Evolutionary conservation across 2,113 vertebrate genomes (phyloP).

Genomic region (Miniopterus natalensis): DNA sequence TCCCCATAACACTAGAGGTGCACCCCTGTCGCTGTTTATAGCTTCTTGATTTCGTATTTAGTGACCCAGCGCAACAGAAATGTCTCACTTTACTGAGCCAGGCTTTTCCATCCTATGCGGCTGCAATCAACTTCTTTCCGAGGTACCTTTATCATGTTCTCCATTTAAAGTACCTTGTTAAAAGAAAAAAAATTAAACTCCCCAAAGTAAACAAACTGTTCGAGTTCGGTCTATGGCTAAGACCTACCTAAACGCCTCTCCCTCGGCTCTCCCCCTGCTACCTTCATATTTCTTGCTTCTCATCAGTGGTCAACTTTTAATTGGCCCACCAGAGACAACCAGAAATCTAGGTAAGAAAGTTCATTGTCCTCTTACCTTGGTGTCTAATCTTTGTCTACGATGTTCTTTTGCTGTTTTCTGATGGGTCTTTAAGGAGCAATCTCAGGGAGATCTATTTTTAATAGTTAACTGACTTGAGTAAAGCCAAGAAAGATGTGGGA

Average conservation of each 20-base stretch:
- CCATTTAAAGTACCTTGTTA: slow-evolving; percentile 36
- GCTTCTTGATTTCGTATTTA: slow-evolving; percentile 37
- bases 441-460: slow-evolving; percentile 28
- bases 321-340: not conserved
- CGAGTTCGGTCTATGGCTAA: not conserved
- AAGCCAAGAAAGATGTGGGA: slow-evolving; percentile 12
- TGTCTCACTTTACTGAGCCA: not conserved
- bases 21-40: not conserved
- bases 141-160: not conserved
- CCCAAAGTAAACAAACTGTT: slow-evolving; percentile 9
- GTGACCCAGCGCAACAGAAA: not conserved
- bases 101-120: not conserved
- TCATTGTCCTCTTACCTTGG: not conserved
- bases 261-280: not conserved
- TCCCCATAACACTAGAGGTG: slow-evolving; percentile 30
- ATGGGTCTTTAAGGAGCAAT: not conserved
- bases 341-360: not conserved
- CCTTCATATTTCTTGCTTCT: not conserved
- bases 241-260: not conserved
- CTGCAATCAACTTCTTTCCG: not conserved
- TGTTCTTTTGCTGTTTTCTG: not conserved
- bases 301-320: not conserved
- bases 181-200: not conserved
- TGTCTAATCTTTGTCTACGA: not conserved
- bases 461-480: not conserved